phyloP scores from a whole-genome alignment of 2,113 vertebrate genomes.

The Hippocampus comes region DNA sequence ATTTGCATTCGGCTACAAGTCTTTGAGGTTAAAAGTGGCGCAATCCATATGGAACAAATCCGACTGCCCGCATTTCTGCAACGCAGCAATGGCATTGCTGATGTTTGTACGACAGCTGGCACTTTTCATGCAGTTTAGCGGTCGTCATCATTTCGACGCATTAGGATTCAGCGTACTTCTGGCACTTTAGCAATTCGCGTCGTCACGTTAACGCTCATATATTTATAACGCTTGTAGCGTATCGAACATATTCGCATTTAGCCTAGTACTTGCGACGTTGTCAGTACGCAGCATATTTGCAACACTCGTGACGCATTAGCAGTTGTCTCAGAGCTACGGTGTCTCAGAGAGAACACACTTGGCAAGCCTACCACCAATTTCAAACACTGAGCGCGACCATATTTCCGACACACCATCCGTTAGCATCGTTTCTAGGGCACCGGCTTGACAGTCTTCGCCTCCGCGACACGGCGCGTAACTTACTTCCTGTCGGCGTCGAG shows the following conservation, averaged over 20 bases:
- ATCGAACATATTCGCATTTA: neutral
- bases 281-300: too few relatives aligned
- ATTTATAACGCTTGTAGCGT: too few relatives aligned
- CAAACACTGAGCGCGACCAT: neutral
- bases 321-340: neutral
- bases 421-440: neutral
- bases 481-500: slow-evolving; percentile 85
- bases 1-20: too few relatives aligned
- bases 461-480: slow-evolving; percentile 37
- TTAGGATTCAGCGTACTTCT: neutral
- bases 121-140: neutral
- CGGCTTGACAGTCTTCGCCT: neutral
- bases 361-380: too few relatives aligned
- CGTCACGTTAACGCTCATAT: neutral
- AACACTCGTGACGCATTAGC: neutral
- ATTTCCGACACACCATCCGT: neutral
- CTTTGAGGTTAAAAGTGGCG: too few relatives aligned
- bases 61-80: too few relatives aligned
- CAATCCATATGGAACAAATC: too few relatives aligned
- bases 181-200: neutral
- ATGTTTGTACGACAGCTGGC: neutral
- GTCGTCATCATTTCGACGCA: neutral
- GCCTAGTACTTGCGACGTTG: too few relatives aligned
- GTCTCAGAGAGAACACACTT: too few relatives aligned
- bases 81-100: neutral